Conservation (phyloP, 2,888 invertebrate genomes). For the Callyntrura sp. region DNA sequence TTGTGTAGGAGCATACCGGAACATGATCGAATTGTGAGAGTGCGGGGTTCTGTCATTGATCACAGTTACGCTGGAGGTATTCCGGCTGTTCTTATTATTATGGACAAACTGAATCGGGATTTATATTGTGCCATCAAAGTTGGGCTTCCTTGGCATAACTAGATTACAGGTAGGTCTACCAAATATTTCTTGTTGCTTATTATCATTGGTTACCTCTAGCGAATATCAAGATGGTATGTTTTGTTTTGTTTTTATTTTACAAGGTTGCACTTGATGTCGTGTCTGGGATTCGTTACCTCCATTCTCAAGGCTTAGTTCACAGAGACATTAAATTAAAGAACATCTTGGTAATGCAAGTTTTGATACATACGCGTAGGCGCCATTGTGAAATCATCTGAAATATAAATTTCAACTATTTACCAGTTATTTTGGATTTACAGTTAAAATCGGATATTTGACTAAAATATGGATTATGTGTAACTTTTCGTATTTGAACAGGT, state of each 20-base stretch:
- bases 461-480: too few species aligned
- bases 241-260: too few species aligned
- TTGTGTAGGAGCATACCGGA: conserved; percentile 88
- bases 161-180: conserved; percentile 87
- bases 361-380: too few species aligned
- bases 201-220: background rate
- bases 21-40: conserved; percentile 91
- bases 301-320: conserved; percentile 95
- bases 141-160: conserved; percentile 88
- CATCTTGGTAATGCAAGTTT: conserved; percentile 91
- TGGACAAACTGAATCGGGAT: conserved; percentile 91
- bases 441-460: too few species aligned
- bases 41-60: conserved; percentile 93
- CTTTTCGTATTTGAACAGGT: conserved; percentile 87
- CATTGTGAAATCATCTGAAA: too few species aligned
- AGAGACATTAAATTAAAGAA: conserved; percentile 96
- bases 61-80: conserved; percentile 90
- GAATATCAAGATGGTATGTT: background rate
- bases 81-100: conserved; percentile 92
- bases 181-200: too few species aligned
- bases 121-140: conserved; percentile 91
- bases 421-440: too few species aligned
- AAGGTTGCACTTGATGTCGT: conserved; percentile 93
- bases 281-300: conserved; percentile 94
- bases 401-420: too few species aligned